Conservation (phyloP, 1,140 invertebrate genomes). For the Drosophila takahashii region DNA sequence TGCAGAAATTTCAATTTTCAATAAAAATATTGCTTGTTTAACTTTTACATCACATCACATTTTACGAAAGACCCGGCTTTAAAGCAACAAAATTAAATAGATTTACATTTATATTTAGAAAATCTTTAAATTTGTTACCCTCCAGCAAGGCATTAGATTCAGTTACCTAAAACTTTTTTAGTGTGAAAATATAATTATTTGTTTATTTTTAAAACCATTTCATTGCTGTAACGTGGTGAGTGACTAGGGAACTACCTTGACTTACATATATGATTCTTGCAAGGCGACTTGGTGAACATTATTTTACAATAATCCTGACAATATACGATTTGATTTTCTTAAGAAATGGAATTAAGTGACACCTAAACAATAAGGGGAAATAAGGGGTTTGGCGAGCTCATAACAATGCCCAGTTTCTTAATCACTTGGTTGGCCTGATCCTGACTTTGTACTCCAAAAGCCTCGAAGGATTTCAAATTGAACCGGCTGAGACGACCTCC, state of each 20-base stretch:
- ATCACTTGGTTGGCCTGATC: slow-evolving; percentile 84
- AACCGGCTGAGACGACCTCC: slow-evolving; percentile 59
- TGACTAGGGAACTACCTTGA: background rate
- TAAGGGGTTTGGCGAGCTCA: slow-evolving; percentile 36
- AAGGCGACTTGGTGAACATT: no score
- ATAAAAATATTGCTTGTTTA: no score
- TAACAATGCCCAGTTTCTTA: slow-evolving; percentile 58
- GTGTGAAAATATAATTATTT: no score
- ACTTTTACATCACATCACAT: no score
- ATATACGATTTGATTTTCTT: no score
- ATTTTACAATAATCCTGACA: no score
- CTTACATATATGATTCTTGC: no score
- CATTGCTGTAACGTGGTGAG: no score
- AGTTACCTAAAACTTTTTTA: background rate
- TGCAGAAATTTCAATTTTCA: no score
- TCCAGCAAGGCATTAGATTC: background rate
- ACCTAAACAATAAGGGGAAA: slow-evolving; percentile 30
- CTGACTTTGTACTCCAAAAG: slow-evolving; percentile 86
- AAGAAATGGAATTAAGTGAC: no score
- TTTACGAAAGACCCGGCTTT: no score
- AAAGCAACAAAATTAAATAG: background rate
- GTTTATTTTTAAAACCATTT: no score
- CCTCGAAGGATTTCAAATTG: slow-evolving; percentile 85
- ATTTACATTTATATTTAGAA: background rate
- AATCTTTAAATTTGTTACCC: background rate